A percentile compares a stretch with the other conserved stretches of the same genome.
Conservation (phyloP, 2,888 invertebrate species). For the Neoitamus cyanurus region DNA sequence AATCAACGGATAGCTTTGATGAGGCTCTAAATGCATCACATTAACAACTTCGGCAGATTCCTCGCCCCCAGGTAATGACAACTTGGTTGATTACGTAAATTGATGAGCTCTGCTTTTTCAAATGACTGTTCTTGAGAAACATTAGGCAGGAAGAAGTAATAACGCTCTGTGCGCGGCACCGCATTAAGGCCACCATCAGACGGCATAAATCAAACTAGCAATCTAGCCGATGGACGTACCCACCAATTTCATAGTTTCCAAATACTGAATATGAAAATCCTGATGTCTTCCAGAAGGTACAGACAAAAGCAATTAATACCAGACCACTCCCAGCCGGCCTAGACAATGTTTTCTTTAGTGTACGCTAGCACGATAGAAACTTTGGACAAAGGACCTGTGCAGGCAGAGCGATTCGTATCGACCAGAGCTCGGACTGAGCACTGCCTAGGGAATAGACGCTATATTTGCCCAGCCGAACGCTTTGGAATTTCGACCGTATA, state of each 20-base stretch:
- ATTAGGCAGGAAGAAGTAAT: not conserved
- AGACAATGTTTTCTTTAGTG: conserved; percentile 1
- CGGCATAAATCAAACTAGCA: not conserved
- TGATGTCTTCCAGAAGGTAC: not conserved
- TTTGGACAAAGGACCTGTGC: not conserved
- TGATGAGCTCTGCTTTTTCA: not conserved
- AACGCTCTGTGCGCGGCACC: not conserved
- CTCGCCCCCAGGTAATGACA: not conserved
- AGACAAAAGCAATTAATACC: conserved; percentile 1
- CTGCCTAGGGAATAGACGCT: not conserved
- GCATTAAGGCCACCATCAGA: not conserved
- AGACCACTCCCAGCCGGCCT: not conserved
- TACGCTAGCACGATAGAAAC: not conserved
- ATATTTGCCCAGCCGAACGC: not conserved
- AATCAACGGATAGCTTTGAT: not conserved
- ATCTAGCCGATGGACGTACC: not conserved
- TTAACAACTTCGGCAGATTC: not conserved
- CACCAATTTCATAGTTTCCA: not conserved
- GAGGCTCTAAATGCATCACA: not conserved
- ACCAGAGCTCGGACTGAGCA: not conserved
- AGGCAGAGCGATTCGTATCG: not conserved
- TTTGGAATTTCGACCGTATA: not conserved
- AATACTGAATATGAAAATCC: not conserved
- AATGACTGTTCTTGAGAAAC: not conserved
- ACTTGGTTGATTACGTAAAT: not conserved